phyloP scores from a whole-genome alignment of 2,113 vertebrate species.

The Syngnathus scovelli region DNA sequence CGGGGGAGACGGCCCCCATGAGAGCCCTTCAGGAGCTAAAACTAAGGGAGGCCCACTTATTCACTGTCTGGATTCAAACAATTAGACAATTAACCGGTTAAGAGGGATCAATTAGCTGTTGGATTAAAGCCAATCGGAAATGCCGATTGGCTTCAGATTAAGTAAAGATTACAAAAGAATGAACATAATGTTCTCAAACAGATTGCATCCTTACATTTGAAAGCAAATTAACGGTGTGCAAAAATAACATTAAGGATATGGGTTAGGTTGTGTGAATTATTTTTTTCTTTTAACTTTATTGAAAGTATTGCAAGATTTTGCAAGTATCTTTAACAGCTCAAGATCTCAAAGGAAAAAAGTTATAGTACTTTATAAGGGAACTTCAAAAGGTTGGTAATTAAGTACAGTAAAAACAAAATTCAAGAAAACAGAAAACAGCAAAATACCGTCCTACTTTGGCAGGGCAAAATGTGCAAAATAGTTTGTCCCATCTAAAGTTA shows the following conservation, averaged over 20 bases:
- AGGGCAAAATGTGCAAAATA: no score
- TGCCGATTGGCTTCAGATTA: constrained; percentile 55
- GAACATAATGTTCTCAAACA: constrained; percentile 38
- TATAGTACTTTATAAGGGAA: no score
- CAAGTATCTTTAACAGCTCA: no score
- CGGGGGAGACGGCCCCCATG: constrained; percentile 8
- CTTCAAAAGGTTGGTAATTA: no score
- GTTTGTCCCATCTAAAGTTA: no score
- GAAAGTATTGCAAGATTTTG: no score
- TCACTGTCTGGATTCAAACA: constrained; percentile 55
- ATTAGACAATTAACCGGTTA: constrained; percentile 64
- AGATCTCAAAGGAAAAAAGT: no score
- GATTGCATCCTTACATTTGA: constrained; percentile 32
- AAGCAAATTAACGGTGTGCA: background rate
- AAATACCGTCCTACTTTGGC: no score
- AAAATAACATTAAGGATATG: background rate
- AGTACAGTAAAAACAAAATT: no score
- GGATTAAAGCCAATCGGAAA: constrained; percentile 49
- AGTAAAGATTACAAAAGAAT: constrained; percentile 47
- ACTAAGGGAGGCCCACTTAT: constrained; percentile 16
- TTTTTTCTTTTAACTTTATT: no score
- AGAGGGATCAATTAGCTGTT: constrained; percentile 49
- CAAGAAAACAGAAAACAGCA: no score
- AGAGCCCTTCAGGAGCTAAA: constrained; percentile 30
- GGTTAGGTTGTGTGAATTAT: no score